Evolutionary conservation across 2,888 invertebrate species (phyloP).

Genomic region (Teleiodes luculella): DNA sequence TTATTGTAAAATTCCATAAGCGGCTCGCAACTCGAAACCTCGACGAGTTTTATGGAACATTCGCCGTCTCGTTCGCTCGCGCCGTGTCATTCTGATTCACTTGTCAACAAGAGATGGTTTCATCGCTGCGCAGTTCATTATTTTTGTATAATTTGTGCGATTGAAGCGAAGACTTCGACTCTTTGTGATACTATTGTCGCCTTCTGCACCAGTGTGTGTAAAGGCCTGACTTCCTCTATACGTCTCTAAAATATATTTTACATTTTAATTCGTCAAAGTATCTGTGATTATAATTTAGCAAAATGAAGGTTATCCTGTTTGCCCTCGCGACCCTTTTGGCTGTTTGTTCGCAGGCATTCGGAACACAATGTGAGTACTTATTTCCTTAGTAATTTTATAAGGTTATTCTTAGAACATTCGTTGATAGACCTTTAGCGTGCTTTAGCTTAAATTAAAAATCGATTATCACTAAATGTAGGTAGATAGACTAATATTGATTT

Average conservation of each 20-base stretch:
- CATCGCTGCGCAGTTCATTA: conserved; percentile 71
- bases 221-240: conserved; percentile 80
- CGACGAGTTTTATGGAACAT: conserved; percentile 37
- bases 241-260: conserved; percentile 19
- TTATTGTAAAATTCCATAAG: conserved; percentile 44
- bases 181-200: conserved; percentile 61
- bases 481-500: no score
- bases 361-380: conserved; percentile 83
- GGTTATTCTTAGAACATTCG: no score
- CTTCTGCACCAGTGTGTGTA: conserved; percentile 96
- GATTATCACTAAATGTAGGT: no score
- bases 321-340: conserved; percentile 71
- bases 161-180: conserved; percentile 46
- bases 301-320: conserved; percentile 78
- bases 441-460: no score
- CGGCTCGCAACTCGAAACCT: conserved; percentile 70
- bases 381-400: not conserved
- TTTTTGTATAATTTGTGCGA: conserved; percentile 57
- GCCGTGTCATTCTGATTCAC: conserved; percentile 46
- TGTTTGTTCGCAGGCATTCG: conserved; percentile 69
- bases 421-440: no score
- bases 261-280: conserved; percentile 59
- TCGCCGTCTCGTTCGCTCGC: conserved; percentile 52
- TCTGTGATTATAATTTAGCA: conserved; percentile 67
- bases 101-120: conserved; percentile 64